phyloP scores from a whole-genome alignment of 2,797 vertebrate genomes.

The Pangasius krempfi region DNA sequence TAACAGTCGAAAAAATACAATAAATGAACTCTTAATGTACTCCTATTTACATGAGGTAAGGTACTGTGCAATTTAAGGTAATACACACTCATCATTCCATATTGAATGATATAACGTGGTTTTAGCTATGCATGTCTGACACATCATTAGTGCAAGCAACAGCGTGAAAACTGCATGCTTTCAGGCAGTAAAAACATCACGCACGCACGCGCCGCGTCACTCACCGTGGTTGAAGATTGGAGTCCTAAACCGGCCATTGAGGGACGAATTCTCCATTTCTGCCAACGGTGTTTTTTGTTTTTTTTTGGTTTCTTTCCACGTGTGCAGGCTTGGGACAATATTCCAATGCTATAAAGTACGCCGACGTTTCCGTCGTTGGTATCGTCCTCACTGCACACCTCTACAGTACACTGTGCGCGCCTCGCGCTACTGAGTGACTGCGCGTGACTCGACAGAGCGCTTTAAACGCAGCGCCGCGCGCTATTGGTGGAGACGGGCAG shows the following conservation, averaged over 20 bases:
- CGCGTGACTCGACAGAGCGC: slow-evolving; percentile 31
- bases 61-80: background rate
- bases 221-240: slow-evolving; percentile 78
- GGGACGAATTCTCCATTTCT: slow-evolving; percentile 74
- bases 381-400: background rate
- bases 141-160: background rate
- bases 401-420: background rate
- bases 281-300: background rate
- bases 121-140: too few species aligned
- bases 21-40: background rate
- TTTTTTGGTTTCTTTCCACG: background rate
- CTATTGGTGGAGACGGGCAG: slow-evolving; percentile 65
- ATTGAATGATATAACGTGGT: background rate
- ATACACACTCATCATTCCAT: background rate
- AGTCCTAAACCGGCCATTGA: slow-evolving; percentile 74
- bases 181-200: background rate
- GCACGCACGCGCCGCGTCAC: slow-evolving; percentile 48
- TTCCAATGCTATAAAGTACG: background rate
- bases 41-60: background rate
- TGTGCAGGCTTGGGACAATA: background rate
- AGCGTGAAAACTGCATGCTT: background rate
- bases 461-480: slow-evolving; percentile 51
- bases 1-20: background rate
- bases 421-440: slow-evolving; percentile 20
- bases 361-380: too few species aligned